Conservation (phyloP, 2,888 invertebrate species). For the Laspeyria flexula region DNA sequence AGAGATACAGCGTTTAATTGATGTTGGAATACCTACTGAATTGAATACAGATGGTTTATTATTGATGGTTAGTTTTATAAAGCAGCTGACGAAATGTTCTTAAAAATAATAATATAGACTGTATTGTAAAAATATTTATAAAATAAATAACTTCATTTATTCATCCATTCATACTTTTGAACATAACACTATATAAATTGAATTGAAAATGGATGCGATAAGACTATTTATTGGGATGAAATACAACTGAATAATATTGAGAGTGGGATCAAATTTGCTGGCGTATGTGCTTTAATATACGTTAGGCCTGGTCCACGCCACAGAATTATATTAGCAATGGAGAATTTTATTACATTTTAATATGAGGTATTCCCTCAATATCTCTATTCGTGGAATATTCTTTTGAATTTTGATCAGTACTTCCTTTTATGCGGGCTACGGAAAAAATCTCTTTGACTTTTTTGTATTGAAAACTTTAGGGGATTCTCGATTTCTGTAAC, state of each 20-base stretch:
- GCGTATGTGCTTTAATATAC: slow-evolving; percentile 46
- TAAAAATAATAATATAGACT: too few species aligned
- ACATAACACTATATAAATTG: too few species aligned
- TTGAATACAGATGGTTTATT: neutral
- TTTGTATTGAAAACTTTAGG: slow-evolving; percentile 38
- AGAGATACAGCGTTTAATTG: slow-evolving; percentile 25
- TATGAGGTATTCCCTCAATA: slow-evolving; percentile 73
- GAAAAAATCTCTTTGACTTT: slow-evolving; percentile 56
- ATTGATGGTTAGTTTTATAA: too few species aligned
- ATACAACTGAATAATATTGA: slow-evolving; percentile 13
- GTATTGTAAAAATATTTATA: too few species aligned
- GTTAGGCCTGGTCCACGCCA: slow-evolving; percentile 56
- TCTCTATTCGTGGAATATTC: slow-evolving; percentile 60
- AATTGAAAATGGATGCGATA: too few species aligned
- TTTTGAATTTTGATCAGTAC: slow-evolving; percentile 63
- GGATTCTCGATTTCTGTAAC: slow-evolving; percentile 17
- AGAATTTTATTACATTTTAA: slow-evolving; percentile 80
- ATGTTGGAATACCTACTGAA: slow-evolving; percentile 14
- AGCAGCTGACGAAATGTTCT: too few species aligned
- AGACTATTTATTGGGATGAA: neutral
- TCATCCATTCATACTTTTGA: too few species aligned
- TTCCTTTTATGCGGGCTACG: slow-evolving; percentile 45
- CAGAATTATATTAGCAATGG: slow-evolving; percentile 72
- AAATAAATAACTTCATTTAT: too few species aligned
- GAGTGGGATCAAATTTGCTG: slow-evolving; percentile 24